Evolutionary conservation across 2,797 vertebrate genomes (phyloP).

Genomic region (Tenualosa thibaudeaui): DNA sequence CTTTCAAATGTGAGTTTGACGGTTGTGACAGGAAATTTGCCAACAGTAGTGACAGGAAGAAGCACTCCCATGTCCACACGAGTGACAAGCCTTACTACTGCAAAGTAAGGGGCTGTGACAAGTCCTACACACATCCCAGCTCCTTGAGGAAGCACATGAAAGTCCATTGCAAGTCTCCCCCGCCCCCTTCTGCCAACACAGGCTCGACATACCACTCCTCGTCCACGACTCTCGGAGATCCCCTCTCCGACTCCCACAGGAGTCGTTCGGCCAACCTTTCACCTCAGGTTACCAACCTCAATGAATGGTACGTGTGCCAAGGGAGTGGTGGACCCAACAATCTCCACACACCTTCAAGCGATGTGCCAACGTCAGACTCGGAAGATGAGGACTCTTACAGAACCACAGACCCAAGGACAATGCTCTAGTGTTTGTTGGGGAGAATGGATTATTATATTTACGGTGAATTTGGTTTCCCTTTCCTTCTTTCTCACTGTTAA

Average conservation of each 20-base stretch:
- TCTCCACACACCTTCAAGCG: slow-evolving; percentile 89
- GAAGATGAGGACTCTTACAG: slow-evolving; percentile 89
- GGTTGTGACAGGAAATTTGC: slow-evolving; percentile 97
- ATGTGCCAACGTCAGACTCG: slow-evolving; percentile 85
- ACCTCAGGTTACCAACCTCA: slow-evolving; percentile 96
- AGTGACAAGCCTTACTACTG: slow-evolving; percentile 98
- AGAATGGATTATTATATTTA: slow-evolving; percentile 45
- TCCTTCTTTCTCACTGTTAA: slow-evolving; percentile 29
- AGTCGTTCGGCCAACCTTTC: slow-evolving; percentile 84
- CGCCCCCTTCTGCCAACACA: slow-evolving; percentile 80
- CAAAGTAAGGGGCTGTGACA: slow-evolving; percentile 94
- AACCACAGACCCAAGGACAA: slow-evolving; percentile 85
- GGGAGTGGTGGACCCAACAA: slow-evolving; percentile 85
- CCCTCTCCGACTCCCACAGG: slow-evolving; percentile 81
- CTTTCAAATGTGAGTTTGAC: slow-evolving; percentile 98
- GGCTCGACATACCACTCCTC: slow-evolving; percentile 79
- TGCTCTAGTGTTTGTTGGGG: slow-evolving; percentile 79
- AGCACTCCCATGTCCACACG: slow-evolving; percentile 97
- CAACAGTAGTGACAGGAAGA: slow-evolving; percentile 98
- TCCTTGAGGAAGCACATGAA: slow-evolving; percentile 97
- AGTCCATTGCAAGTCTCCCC: slow-evolving; percentile 95
- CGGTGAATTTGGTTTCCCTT: slow-evolving; percentile 38
- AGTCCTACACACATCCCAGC: slow-evolving; percentile 93
- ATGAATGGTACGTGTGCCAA: slow-evolving; percentile 98
- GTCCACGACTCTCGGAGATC: slow-evolving; percentile 78